These are phyloP conservation scores for Caenorhabditis becei DNA, from an alignment of 2,888 invertebrate genomes.

Conservation along the genomic window DNA sequence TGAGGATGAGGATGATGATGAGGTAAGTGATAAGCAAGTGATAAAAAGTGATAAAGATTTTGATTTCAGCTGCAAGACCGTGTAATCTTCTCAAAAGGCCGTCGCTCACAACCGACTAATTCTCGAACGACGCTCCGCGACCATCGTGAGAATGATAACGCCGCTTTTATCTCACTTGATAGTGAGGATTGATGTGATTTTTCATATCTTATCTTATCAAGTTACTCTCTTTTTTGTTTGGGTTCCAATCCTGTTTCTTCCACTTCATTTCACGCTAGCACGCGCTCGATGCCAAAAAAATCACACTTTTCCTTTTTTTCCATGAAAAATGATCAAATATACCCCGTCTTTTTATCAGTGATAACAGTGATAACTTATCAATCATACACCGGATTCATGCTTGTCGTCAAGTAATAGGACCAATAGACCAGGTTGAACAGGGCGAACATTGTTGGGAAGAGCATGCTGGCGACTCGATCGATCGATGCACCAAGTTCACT, in stretches of 20 bases:
- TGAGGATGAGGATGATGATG: constrained; percentile 78
- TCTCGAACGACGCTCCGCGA: constrained; percentile 35
- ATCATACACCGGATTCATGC: constrained; percentile 56
- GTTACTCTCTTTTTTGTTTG: neutral
- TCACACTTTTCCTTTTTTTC: neutral
- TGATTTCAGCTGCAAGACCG: constrained; percentile 65
- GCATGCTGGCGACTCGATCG: constrained; percentile 77
- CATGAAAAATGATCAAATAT: constrained; percentile 4
- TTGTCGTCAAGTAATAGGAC: constrained; percentile 73
- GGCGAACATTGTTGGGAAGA: constrained; percentile 78
- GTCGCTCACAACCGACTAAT: constrained; percentile 19
- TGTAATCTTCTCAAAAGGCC: constrained; percentile 70
- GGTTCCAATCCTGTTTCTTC: neutral
- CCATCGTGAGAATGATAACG: constrained; percentile 55
- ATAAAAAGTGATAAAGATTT: neutral
- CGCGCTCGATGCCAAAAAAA: constrained; percentile 1
- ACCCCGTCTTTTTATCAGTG: neutral
- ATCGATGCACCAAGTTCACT: constrained; percentile 77
- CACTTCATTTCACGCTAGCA: neutral
- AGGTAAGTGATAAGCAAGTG: constrained; percentile 20
- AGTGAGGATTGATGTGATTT: constrained; percentile 62
- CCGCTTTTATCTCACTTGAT: constrained; percentile 68
- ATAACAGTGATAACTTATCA: neutral
- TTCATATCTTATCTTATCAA: constrained; percentile 9
- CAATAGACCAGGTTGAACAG: constrained; percentile 77